Percentiles rank a stretch among this genome's conserved stretches.
Conservation (phyloP, 2,113 vertebrate genomes). For the Podocnemis expansa region DNA sequence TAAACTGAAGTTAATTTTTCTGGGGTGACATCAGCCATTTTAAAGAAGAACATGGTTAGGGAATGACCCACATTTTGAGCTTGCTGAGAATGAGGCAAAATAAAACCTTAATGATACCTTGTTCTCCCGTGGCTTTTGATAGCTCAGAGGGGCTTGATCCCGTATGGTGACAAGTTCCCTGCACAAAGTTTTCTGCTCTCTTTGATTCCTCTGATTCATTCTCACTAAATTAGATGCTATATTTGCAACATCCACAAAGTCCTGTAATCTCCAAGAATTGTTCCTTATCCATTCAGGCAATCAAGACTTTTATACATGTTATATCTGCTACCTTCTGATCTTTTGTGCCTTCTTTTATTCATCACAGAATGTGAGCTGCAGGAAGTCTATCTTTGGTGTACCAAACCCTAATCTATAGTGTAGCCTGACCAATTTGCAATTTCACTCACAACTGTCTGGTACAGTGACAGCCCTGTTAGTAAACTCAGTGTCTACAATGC, state of each 20-base stretch:
- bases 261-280: fast-evolving
- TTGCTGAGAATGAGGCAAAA: neutral
- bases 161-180: neutral
- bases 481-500: neutral
- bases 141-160: fast-evolving
- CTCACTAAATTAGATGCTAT: neutral
- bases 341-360: neutral
- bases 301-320: neutral
- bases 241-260: neutral
- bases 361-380: neutral
- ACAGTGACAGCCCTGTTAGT: neutral
- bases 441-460: neutral
- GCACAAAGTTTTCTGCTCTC: neutral
- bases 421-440: neutral
- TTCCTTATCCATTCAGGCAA: neutral
- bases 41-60: neutral
- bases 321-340: neutral
- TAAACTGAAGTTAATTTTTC: neutral
- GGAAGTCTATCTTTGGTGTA: neutral
- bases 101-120: neutral
- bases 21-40: neutral
- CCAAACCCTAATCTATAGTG: fast-evolving
- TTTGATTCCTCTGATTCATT: neutral
- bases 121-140: neutral
- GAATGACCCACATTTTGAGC: neutral